Evolutionary conservation across 2,797 vertebrate species (phyloP), one percentile per base, ranked within the genome.

Genomic region (Scomberomorus guttatus): DNA sequence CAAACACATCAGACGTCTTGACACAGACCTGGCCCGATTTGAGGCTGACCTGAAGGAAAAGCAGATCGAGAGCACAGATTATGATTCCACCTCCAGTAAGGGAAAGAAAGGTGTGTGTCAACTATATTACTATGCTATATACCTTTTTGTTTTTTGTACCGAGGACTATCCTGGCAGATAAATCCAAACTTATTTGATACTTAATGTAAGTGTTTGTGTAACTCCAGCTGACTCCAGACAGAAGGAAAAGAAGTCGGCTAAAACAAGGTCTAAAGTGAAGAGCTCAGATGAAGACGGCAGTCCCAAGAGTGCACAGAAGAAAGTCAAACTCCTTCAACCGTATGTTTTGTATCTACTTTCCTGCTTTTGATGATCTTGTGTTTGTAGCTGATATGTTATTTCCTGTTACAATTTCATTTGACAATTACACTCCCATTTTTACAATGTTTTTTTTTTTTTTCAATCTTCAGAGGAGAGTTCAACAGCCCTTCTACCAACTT

Each of bases 31-130:
- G 1, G 98, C 98, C 75, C 97, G 98, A 63, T 99, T 99, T 67
- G 98, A 99, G 88, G 98, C 97, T 14, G 98, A 99, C 82, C 88
- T 99, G 91, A 99, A 99, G 93, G 98, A 99, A 90, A 99, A 99
- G 86, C 97, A 99, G 92, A 98, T 99, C 11, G 98, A 99, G 77
- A 98, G 97, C 59, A 98, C 97, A 29, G 97, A 98, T 91, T 98
- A 98, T 84, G 98, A 99, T 94, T 98, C 97, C 87, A 96, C 97
- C 79, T 99, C 98, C 62, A 99, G 98, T 95, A 99, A 99, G 94
- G 98, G 98, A 86, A 99, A 99, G 94, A 98, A 97, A 95, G 96
- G 98, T 98, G 90, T 93, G 95, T 85, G 50, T 27, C 1, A 6
- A 11, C 12, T 72, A 2, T 68, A n/a, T 88, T 48, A 2, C 15